Evolutionary conservation across 2,888 invertebrate species (phyloP), one percentile per base, ranked within the genome.

Genomic region (Drosophila austrosaltans): DNA sequence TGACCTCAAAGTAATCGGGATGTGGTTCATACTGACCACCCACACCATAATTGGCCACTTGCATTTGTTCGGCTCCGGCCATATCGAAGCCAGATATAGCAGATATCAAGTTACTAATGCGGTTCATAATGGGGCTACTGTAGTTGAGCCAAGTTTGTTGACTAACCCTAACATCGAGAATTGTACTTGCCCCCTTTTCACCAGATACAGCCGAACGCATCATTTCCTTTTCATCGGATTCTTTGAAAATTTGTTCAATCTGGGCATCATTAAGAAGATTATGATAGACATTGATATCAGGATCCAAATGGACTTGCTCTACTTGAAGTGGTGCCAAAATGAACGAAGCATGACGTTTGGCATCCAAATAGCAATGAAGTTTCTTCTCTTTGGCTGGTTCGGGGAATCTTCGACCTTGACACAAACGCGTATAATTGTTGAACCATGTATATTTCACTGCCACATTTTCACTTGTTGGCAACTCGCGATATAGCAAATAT

Each of bases 1-100:
- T 3, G 0, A 0, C 32, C 96, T 97, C 94, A 0, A 96, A 95
- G 89, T 96, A 97, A 91, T 97, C 99, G 92, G 95, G 97, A 93
- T 99, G 99, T 7, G 99, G 98, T 87, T 98, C 98, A 92, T 99
- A 99, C 91, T 99, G 99, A 0, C 99, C 99, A 1, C 98, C 99
- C 78, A 99, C 97, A 10, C 99, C 99, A 92, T 99, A 99, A 93
- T 99, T 99, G 74, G 98, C 99, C 61, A 99, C 97, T 93, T 99
- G 99, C 81, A 99, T 93, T 87, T 97, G 96, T 92, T 99, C 99
- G 0, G 98, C 97, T 0, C 97, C 96, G 12, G 93, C 93, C 93
- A 97, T 95, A 56, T 95, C 95, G 72, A 99, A 93, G 12, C 97
- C 97, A 7, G 98, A 97, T 93, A 99, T 95, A 89, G 96, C 95